Evolutionary conservation across 2,113 vertebrate species (phyloP), one percentile per base, ranked within the genome.

Genomic region (Gymnarchus niloticus): DNA sequence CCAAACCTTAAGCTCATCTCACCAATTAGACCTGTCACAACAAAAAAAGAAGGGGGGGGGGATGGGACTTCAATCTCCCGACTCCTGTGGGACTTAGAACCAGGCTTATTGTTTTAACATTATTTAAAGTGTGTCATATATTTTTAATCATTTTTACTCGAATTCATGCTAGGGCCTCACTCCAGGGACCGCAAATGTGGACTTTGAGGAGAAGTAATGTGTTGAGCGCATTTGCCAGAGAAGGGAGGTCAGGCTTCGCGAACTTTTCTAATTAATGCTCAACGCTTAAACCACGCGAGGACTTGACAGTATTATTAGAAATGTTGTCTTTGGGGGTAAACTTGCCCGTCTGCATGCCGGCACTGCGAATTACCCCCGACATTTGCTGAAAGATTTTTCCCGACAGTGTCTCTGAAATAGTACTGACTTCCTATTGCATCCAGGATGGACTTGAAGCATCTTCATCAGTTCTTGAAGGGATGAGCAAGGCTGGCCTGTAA

Each of bases 261-360:
- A 93, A 92, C 93, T 91, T 88, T 88, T 92, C 92, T 93, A 94
- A 94, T 94, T 94, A 93, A 94, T 92, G 91, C 56, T 88, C 89
- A 84, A 59, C 85, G 91, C 87, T 88, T 86, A 65, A 83, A 84
- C 88, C 88, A 90, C 86, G 89, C 87, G 86, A 92, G 92, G 90
- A 91, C 87, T 89, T 85, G 84, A 48, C 84, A 85, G 89, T 91
- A 91, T 91, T 92, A 92, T 92, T 92, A 92, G 91, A 89, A 87
- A 56, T 41, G 84, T 17, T 85, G 86, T 90, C 91, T 90, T 90
- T 87, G 88, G 88, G 89, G 88, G 88, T 88, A 88, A 91, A 86
- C 88, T 90, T 88, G 87, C 83, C 82, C 87, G 86, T 87, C 89
- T 86, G 87, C 84, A 91, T 23, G 81, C 82, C 81, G 90, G 81